Evolutionary conservation across 1,140 invertebrate species (phyloP), one percentile per base, ranked within the genome.

Genomic region (Drosophila pallidifrons): DNA sequence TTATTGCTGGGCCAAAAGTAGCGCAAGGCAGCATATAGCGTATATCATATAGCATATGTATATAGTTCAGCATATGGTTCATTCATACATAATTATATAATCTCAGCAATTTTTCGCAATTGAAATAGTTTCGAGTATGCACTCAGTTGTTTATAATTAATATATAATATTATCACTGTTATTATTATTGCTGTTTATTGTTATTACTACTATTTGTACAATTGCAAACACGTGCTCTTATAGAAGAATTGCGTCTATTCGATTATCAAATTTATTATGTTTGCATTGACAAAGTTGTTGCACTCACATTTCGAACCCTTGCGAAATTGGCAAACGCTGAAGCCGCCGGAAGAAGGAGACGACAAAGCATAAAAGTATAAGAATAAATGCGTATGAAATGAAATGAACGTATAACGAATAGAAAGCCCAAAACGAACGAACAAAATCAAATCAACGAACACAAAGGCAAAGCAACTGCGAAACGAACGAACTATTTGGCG

Each of bases 401-500:
- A 35, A 35, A 35, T 8, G 8, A 7, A 35, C 2, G 5, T 8
- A 64, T 32, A 70, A 77, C 81, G 73, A 80, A 77, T 55, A 66
- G 45, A 35, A 69, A 72, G 75, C 54, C 66, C 66, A 35, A 67
- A 68, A 66, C 77, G 63, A 80, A 78, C 82, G 82, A 85, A 83
- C 10, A 46, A 57, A 70, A 68, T 35, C 47, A 73, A 75, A 52
- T 49, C 70, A 76, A 78, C 76, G 72, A 68, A 79, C 81, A 60
- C 43, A 74, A 58, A 67, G 49, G 60, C 43, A 70, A 77, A 41
- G 52, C 49, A 74, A 80, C 61, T 43, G 52, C 72, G 55, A 74
- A 87, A 89, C 86, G 82, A 88, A 88, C 79, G 82, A 87, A 86
- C 70, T 70, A 54, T 74, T 74, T 74, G 73, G 66, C 66, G 73